phyloP scores from a whole-genome alignment of 2,113 vertebrate species.

The Bettongia penicillata region DNA sequence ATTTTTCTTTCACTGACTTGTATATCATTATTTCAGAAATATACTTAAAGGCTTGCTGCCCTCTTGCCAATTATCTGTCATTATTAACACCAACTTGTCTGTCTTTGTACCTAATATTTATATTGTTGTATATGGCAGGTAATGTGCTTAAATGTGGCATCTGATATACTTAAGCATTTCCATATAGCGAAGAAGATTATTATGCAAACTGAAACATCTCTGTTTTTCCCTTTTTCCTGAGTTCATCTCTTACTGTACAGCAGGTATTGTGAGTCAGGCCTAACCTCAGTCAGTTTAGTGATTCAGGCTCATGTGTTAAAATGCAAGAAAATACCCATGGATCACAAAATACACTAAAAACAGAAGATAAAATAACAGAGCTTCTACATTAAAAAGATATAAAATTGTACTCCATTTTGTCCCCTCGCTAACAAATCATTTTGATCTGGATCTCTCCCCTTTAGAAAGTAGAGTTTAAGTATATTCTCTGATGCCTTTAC shows the following conservation, averaged over 20 bases:
- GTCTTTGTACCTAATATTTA: not conserved
- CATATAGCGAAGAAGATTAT: not conserved
- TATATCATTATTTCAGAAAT: not conserved
- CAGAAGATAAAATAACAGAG: not conserved
- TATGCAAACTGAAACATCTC: not conserved
- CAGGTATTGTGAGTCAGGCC: not conserved
- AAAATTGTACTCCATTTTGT: not conserved
- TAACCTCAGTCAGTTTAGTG: not conserved
- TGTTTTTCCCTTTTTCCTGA: not conserved
- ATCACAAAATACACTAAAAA: not conserved
- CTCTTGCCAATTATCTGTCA: not conserved
- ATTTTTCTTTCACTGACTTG: not conserved
- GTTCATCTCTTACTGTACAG: not conserved
- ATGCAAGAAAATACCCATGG: not conserved
- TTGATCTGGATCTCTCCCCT: not conserved
- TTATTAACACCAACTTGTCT: not conserved
- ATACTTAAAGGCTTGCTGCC: not conserved
- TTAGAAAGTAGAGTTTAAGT: not conserved
- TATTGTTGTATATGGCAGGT: not conserved
- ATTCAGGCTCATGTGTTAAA: not conserved
- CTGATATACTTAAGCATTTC: not conserved
- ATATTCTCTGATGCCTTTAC: not conserved
- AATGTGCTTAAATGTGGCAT: not conserved
- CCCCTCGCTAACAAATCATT: not conserved
- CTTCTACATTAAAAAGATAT: not conserved